Evolutionary conservation across 1,140 invertebrate species (phyloP).

Genomic region (Goniozus legneri): DNA sequence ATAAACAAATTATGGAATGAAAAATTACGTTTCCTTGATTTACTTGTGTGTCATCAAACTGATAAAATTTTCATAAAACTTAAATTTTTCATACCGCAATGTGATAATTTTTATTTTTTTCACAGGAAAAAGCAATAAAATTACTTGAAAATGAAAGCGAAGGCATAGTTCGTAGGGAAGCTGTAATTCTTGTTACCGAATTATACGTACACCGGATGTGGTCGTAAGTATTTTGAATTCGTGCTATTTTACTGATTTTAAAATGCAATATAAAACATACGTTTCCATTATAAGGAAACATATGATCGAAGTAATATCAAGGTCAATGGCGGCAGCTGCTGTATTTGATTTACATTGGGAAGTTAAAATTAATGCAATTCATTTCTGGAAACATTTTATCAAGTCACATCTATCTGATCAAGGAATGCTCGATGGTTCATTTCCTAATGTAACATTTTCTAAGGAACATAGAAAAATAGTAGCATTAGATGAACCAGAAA

Average conservation of each 20-base stretch:
- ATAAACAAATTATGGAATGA: constrained; percentile 65
- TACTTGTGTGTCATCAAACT: constrained; percentile 59
- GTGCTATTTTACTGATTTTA: background rate
- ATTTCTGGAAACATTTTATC: constrained; percentile 70
- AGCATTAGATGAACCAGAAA: constrained; percentile 64
- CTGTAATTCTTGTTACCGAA: constrained; percentile 61
- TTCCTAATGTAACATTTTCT: constrained; percentile 74
- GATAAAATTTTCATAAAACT: no score
- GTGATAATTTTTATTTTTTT: constrained; percentile 36
- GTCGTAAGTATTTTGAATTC: constrained; percentile 39
- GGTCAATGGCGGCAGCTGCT: constrained; percentile 61
- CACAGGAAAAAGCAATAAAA: constrained; percentile 61
- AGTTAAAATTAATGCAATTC: constrained; percentile 66
- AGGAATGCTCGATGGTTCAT: constrained; percentile 74
- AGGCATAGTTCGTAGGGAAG: constrained; percentile 70
- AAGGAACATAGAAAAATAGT: constrained; percentile 75
- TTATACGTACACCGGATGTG: constrained; percentile 66
- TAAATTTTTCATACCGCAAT: no score
- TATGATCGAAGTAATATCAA: constrained; percentile 37
- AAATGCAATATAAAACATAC: constrained; percentile 1
- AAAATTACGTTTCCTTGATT: constrained; percentile 57
- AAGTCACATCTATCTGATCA: constrained; percentile 64
- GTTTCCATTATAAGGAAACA: constrained; percentile 28
- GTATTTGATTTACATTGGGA: constrained; percentile 75
- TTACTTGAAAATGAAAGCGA: constrained; percentile 68